Evolutionary conservation across 2,797 vertebrate species (phyloP).

Genomic region (Sebastolobus altivelis): DNA sequence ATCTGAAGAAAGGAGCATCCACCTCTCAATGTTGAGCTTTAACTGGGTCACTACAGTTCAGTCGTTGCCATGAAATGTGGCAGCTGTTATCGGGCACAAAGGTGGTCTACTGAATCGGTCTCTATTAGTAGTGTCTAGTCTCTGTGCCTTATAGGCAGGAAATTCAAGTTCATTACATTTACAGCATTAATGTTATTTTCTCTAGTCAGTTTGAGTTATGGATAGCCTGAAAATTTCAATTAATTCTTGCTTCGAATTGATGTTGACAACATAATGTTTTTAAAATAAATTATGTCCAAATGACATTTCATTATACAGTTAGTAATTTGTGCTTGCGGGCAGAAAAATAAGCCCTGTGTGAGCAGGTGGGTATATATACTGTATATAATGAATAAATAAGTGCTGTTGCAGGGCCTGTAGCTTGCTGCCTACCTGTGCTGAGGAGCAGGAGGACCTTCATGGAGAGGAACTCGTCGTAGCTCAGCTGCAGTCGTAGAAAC

Average conservation of each 20-base stretch:
- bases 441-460: conserved; percentile 99
- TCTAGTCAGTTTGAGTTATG: conserved; percentile 6
- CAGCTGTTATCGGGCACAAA: neutral
- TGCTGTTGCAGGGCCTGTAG: conserved; percentile 2
- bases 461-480: conserved; percentile 96
- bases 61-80: conserved; percentile 11
- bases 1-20: neutral
- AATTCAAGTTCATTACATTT: neutral
- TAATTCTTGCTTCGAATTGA: neutral
- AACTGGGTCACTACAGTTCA: conserved; percentile 2
- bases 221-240: conserved; percentile 6
- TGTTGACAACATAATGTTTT: neutral
- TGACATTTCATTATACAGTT: conserved; percentile 15
- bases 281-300: conserved; percentile 5
- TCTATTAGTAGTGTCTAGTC: neutral
- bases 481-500: conserved; percentile 96
- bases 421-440: conserved; percentile 90
- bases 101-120: neutral
- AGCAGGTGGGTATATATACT: neutral
- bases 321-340: conserved; percentile 6
- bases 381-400: conserved; percentile 7
- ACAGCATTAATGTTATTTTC: conserved; percentile 4
- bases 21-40: neutral
- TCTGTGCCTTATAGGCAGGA: neutral
- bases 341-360: neutral